Conservation (phyloP, 2,113 vertebrate genomes). For the Protobothrops flavoviridis region DNA sequence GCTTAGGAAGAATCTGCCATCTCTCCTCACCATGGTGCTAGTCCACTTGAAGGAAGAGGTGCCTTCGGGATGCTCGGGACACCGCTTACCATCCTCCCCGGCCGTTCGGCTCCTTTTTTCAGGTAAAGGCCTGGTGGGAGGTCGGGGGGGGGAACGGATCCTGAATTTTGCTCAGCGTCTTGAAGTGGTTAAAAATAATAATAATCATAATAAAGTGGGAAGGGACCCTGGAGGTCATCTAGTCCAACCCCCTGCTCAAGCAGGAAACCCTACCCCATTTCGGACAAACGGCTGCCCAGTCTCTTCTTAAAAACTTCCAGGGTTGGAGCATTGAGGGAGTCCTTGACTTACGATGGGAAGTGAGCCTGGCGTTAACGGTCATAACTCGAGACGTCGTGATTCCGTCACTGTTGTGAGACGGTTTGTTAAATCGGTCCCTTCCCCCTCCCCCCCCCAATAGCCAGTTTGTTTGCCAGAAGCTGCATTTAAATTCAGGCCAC, state of each 20-base stretch:
- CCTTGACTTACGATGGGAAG: background rate
- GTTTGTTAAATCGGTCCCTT: no score
- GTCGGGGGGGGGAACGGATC: background rate
- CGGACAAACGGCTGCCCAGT: no score
- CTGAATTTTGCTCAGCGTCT: background rate
- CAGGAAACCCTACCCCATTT: no score
- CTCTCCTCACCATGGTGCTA: background rate
- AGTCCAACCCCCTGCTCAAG: no score
- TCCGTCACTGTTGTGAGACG: no score
- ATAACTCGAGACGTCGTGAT: rapidly evolving
- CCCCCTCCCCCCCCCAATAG: no score
- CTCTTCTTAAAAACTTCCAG: no score
- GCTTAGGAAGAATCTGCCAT: background rate
- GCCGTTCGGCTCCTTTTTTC: background rate
- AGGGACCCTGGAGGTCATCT: no score
- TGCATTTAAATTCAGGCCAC: background rate
- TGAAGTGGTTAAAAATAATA: background rate
- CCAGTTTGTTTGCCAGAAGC: background rate
- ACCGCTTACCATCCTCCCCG: background rate
- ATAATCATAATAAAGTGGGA: no score
- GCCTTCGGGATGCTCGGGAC: background rate
- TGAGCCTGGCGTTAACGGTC: background rate
- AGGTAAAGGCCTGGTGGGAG: background rate
- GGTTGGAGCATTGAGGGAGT: no score
- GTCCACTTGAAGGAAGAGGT: background rate